Evolutionary conservation across 1,140 invertebrate genomes (phyloP).

Genomic region (Ostrea edulis): DNA sequence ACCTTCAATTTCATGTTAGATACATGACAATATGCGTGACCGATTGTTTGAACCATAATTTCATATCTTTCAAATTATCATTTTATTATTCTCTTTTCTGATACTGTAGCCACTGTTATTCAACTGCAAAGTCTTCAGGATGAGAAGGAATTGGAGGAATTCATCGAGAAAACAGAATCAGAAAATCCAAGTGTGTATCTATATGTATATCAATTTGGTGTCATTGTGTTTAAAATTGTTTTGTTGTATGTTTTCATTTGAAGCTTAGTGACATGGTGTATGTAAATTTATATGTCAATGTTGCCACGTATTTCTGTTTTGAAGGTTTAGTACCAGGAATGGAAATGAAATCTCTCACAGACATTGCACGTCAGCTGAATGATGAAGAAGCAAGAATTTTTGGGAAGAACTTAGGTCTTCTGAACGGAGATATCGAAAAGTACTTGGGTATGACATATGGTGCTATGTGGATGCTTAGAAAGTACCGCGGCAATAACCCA

Average conservation of each 20-base stretch:
- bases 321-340: neutral
- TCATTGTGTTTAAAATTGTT: no score
- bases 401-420: neutral
- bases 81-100: no score
- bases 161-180: slow-evolving; percentile 7
- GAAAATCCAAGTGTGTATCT: neutral
- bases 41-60: no score
- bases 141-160: neutral
- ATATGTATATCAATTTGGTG: no score
- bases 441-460: neutral
- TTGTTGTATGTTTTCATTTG: no score
- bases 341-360: neutral
- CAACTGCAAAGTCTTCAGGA: neutral
- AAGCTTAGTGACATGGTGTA: no score
- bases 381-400: neutral
- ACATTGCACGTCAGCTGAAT: no score
- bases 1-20: no score
- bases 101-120: neutral
- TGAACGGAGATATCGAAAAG: neutral
- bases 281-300: no score
- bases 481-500: neutral
- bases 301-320: neutral
- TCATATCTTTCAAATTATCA: no score
- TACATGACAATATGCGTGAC: no score
- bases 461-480: neutral